Conservation (phyloP, 92 coral and sea anemone species). For the Siderastrea siderea region DNA sequence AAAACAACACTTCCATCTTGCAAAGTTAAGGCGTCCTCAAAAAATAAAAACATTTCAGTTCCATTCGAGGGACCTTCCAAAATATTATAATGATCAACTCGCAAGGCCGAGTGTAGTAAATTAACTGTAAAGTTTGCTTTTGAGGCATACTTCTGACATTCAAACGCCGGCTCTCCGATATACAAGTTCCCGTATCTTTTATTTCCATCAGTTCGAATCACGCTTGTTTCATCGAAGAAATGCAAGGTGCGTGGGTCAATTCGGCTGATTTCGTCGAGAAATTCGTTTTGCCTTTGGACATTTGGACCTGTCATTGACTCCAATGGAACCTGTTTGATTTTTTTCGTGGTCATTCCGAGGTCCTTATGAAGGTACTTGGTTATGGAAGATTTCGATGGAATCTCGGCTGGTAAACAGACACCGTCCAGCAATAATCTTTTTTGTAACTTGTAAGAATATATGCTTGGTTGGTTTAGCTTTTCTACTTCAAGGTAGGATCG, state of each 20-base stretch:
- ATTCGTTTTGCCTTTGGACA: constrained; percentile 31
- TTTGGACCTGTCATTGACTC: constrained; percentile 47
- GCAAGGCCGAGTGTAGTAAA: constrained; percentile 39
- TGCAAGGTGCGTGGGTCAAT: constrained; percentile 43
- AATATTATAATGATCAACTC: constrained; percentile 31
- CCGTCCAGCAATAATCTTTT: constrained; percentile 44
- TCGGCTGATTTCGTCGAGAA: constrained; percentile 28
- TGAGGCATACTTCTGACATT: constrained; percentile 60
- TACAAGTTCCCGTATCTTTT: constrained; percentile 46
- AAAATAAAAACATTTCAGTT: constrained; percentile 54
- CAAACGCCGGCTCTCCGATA: constrained; percentile 49
- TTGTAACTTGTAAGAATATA: constrained; percentile 30
- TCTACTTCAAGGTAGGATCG: constrained; percentile 50
- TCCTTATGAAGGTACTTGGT: constrained; percentile 6
- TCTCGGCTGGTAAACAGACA: constrained; percentile 24
- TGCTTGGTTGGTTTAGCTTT: constrained; percentile 49
- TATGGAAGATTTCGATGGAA: constrained; percentile 29
- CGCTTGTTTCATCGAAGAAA: constrained; percentile 61
- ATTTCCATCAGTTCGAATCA: constrained; percentile 45
- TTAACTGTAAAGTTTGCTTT: constrained; percentile 57
- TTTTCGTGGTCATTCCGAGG: constrained; percentile 40
- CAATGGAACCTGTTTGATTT: constrained; percentile 35
- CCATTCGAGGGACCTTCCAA: constrained; percentile 42
- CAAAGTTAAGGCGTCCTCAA: constrained; percentile 52
- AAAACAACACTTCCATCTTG: constrained; percentile 54